A percentile compares a stretch with the other conserved stretches of the same genome.
phyloP scores from a whole-genome alignment of 2,113 vertebrate genomes.

The Strix uralensis region DNA sequence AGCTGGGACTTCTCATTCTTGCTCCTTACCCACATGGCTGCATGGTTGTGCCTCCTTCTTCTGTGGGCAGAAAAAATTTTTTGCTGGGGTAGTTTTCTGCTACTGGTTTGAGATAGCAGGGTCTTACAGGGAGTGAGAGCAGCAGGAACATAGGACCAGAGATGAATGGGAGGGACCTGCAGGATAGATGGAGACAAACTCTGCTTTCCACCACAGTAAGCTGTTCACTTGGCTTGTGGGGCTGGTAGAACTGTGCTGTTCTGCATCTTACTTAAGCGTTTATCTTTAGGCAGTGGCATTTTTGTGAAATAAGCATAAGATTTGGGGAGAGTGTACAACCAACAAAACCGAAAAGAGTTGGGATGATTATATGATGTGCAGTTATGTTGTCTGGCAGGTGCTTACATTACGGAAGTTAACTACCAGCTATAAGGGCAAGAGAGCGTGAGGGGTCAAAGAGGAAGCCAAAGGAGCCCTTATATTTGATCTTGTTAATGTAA shows the following conservation, averaged over 20 bases:
- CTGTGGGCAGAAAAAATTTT: background rate
- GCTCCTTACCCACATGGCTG: background rate
- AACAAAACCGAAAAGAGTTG: background rate
- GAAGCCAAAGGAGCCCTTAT: background rate
- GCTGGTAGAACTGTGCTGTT: background rate
- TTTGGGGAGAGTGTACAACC: background rate
- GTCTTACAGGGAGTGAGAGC: background rate
- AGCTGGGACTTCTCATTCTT: background rate
- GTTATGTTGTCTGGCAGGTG: background rate
- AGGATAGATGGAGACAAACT: background rate
- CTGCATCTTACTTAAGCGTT: background rate
- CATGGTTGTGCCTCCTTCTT: accelerated
- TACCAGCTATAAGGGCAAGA: background rate
- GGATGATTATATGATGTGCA: background rate
- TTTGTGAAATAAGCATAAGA: background rate
- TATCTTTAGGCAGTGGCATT: background rate
- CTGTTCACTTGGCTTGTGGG: background rate
- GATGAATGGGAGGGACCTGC: background rate
- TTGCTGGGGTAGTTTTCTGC: background rate
- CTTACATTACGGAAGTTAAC: background rate
- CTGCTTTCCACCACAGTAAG: background rate
- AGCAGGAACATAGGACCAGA: background rate
- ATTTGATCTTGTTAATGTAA: background rate
- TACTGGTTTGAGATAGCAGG: background rate
- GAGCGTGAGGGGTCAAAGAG: background rate